Evolutionary conservation across 2,113 vertebrate species (phyloP), one percentile per base, ranked within the genome.

Genomic region (Oryzias curvinotus): DNA sequence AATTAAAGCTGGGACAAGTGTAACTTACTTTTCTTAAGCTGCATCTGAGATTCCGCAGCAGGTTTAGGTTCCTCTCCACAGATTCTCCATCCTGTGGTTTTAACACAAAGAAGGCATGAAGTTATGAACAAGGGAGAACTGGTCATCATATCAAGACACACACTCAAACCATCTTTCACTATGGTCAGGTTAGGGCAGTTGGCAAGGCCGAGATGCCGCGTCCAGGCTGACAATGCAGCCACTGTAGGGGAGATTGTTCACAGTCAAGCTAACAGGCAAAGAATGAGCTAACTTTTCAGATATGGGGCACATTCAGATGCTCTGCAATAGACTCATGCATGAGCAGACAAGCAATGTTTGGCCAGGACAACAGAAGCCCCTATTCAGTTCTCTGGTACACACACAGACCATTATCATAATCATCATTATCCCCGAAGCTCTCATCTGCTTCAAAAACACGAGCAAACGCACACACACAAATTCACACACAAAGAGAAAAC

Each of bases 311-410:
- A 72, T 76, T 81, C 56, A 52, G 73, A 74, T 69, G 62, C 77
- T 81, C 68, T 64, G 85, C 84, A 71, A 81, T 78, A 72, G 78
- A 76, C 82, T 86, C 82, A 86, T 88, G 89, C 86, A 87, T 89
- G 89, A 89, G 82, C 84, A 84, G 82, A 82, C 87, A 85, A 57
- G 80, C 75, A 63, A 83, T 57, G 81, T 84, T 88, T 87, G 87
- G 87, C 85, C 61, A 81, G 51, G 52, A 78, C 83, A 81, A 90
- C 86, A 90, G 72, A 88, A 81, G 82, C 72, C 69, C 53, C 82
- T 65, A 88, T 90, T 90, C 83, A 90, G 72, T 77, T 71, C 77
- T 81, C 68, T 15, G 56, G 65, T 57, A 61, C 55, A 72, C 77
- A 80, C 63, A 79, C 42, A 44, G 73, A 82, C 71, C 71, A 85